Base-by-base conservation (phyloP, 2,888 invertebrate species). In the Synanthedon vespiformis region DNA sequence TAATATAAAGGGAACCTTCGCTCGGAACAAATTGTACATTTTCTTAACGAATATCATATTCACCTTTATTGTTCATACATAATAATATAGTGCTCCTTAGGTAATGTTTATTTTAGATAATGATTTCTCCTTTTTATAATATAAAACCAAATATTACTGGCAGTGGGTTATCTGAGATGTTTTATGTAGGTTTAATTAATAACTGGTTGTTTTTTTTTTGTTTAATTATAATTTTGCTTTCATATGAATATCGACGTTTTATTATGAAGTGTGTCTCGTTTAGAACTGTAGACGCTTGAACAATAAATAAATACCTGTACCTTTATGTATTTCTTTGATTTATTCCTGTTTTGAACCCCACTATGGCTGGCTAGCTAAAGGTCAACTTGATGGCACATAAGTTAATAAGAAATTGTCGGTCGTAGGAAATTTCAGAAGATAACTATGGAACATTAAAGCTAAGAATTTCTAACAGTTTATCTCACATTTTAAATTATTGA, bases 281-380 rank as follows among this genome's bases (percentile, higher is more conserved):
- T 73, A 78, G 77, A 72, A 75, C 78, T 75, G 83, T 83, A 81
- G 84, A 80, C 81, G 84, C 82, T 82, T 85, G 80, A 84, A 84
- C 83, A 85, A 84, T 81, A 85, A 72, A 70, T 68, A 69, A 84
- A 84, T 83, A 82, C 76, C 76, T 83, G 80, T 83, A 83, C 80
- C 77, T 81, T 80, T 71, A 75, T 34, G 34, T 63, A 67, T 65
- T 57, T n/a, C 54, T 58, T 60, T 58, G 54, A 66, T 69, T 69
- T 72, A 61, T 73, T 74, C 72, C 11, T 48, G 2, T 48, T 62
- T 58, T 57, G 56, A 64, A 44, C 4, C 10, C 14, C 8, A 10
- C 2, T 1, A n/a, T 22, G 27, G 27, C 8, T 3, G 27, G 6
- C 27, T 2, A 8, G 27, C 27, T 27, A 8, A 27, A 1, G 27